Evolutionary conservation across 2,797 vertebrate genomes (phyloP), one percentile per base, ranked within the genome.

Genomic region (Rhinophrynus dorsalis): DNA sequence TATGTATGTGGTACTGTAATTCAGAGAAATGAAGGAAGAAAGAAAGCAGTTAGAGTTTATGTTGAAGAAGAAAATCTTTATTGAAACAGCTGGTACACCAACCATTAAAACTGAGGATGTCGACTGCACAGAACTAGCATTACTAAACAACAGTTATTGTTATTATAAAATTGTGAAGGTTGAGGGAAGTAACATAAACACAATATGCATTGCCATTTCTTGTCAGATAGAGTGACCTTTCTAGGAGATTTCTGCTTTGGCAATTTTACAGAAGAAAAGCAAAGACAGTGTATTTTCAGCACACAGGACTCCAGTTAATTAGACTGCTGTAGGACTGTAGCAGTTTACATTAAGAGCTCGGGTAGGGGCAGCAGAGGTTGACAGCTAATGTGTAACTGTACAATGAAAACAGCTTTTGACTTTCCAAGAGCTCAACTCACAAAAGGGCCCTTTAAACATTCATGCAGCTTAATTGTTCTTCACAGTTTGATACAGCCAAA

Each of bases 221-320:
- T 72, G 62, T 75, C 51, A 74, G 55, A 48, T 76, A 75, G 74
- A 48, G 23, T 76, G 79, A 77, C 76, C 68, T 81, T 84, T 78
- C 63, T 50, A 30, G 78, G 78, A 76, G 62, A 78, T 74, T 74
- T 75, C 63, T 2, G 6, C 68, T 63, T 18, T 73, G 56, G 55
- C 62, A 38, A 67, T 77, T 75, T 45, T 64, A 75, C 59, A 73
- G 57, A 78, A 75, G 55, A 42, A 76, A 58, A 74, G 40, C 35
- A 27, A 69, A 79, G 69, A 68, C 24, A 70, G 56, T 47, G 9
- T 68, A 57, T 75, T 81, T 81, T 76, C 58, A 67, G 68, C 44
- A 60, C 20, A 48, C 6, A 59, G 75, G 55, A 79, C 59, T 63
- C 24, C 73, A 76, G 73, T 73, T 81, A 81, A 80, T 82, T 79